Base-by-base conservation (phyloP, 2,888 invertebrate species). In the Falcaria lacertinaria region DNA sequence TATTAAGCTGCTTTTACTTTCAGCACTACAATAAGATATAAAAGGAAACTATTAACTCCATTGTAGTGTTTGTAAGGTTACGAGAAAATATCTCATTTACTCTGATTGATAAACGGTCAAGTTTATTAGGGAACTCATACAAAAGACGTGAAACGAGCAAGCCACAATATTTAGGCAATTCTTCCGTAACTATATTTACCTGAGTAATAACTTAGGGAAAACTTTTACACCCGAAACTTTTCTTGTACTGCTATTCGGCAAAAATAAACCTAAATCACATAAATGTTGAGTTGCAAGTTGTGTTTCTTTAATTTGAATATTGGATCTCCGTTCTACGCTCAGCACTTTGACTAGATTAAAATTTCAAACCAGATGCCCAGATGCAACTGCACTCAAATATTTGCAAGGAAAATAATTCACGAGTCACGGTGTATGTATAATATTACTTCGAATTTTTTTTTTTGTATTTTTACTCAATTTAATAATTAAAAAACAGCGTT, bases 151-250 rank as follows among this genome's bases (percentile, higher is more conserved):
- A 22, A 37, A 22, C 22, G 15, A 22, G 16, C 22, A 37, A 70
- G 56, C 57, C 49, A 53, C 57, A 37, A 44, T 37, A 61, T 58
- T 54, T 45, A 51, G 63, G 63, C 61, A 65, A 62, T 69, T 71
- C 72, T 71, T 64, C 66, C 64, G 50, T 67, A 74, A 75, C 71
- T 74, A 63, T 74, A 74, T 77, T 76, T 78, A 77, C 76, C 74
- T 79, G 68, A 69, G 74, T 75, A 72, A 76, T 74, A 78, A 77
- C 77, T 77, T 72, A 44, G 52, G 41, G 47, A 22, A 48, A 73
- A 72, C 54, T 76, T 78, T 72, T 58, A 54, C 57, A 58, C 48
- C 54, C 43, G 44, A 55, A 70, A 72, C 60, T 77, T 71, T 51
- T 45, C 49, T 41, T 48, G 49, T 68, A 65, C n/a, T n/a, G n/a